Evolutionary conservation across 1,140 invertebrate species (phyloP).

Genomic region (Drosophila melanica): DNA sequence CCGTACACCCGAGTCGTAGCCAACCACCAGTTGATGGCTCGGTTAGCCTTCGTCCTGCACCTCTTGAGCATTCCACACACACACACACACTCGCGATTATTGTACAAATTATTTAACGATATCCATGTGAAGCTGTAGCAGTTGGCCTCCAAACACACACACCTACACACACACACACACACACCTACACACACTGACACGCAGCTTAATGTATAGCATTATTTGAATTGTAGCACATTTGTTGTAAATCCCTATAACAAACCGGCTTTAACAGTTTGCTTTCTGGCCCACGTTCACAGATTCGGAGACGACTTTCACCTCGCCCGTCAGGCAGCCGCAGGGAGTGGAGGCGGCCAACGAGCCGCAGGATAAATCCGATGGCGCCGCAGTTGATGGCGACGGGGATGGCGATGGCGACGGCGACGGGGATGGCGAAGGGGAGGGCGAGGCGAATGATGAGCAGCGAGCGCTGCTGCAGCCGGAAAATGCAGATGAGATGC

Average conservation of each 20-base stretch:
- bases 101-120: conserved; percentile 20
- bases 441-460: conserved; percentile 75
- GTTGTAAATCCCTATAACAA: background rate
- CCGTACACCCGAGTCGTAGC: conserved; percentile 15
- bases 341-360: conserved; percentile 21
- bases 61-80: background rate
- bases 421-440: conserved; percentile 34
- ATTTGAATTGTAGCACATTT: conserved; percentile 18
- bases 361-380: conserved; percentile 33
- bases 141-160: conserved; percentile 37
- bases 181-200: conserved; percentile 24
- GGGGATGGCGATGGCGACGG: conserved; percentile 21
- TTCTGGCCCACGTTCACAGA: conserved; percentile 46
- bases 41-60: conserved; percentile 17
- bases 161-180: conserved; percentile 3
- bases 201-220: conserved; percentile 68
- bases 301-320: conserved; percentile 82
- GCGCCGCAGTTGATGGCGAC: background rate
- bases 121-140: conserved; percentile 51
- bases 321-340: conserved; percentile 59
- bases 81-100: conserved; percentile 4
- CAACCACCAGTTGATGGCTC: conserved; percentile 10
- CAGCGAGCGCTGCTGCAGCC: conserved; percentile 68
- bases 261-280: conserved; percentile 18
- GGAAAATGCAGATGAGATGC: conserved; percentile 33